A percentile compares a stretch with the other conserved stretches of the same genome.
Evolutionary conservation across 2,888 invertebrate species (phyloP).

Genomic region (Campoplex nolae): DNA sequence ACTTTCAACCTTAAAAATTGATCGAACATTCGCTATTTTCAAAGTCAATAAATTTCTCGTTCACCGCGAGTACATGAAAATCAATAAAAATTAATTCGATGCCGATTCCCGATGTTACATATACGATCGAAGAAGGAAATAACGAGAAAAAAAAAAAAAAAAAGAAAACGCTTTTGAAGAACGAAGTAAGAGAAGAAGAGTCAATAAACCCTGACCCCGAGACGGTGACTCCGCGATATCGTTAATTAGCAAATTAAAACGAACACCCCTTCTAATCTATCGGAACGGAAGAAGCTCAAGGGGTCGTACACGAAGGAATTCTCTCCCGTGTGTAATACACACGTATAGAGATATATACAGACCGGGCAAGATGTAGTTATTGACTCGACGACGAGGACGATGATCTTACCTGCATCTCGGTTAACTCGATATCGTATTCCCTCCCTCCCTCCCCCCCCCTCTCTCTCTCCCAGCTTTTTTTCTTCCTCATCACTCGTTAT

Average conservation of each 20-base stretch:
- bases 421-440: constrained; percentile 52
- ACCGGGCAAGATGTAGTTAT: constrained; percentile 21
- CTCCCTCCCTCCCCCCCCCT: not conserved
- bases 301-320: constrained; percentile 42
- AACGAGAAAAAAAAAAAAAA: not conserved
- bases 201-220: constrained; percentile 66
- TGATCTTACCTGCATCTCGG: constrained; percentile 60
- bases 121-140: no score
- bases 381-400: constrained; percentile 47
- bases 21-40: no score
- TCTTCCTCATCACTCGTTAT: constrained; percentile 59
- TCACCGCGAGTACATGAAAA: not conserved
- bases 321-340: not conserved
- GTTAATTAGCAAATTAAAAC: constrained; percentile 69
- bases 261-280: constrained; percentile 68
- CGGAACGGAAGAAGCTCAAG: constrained; percentile 59
- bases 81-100: not conserved
- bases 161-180: not conserved
- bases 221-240: constrained; percentile 69
- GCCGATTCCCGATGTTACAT: constrained; percentile 17
- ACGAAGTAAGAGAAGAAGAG: constrained; percentile 32
- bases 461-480: constrained; percentile 19
- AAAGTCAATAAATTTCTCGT: no score
- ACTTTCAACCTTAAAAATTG: no score
- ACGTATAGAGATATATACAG: not conserved